phyloP scores from a whole-genome alignment of 2,888 invertebrate species.

The Luperina nickerlii region DNA sequence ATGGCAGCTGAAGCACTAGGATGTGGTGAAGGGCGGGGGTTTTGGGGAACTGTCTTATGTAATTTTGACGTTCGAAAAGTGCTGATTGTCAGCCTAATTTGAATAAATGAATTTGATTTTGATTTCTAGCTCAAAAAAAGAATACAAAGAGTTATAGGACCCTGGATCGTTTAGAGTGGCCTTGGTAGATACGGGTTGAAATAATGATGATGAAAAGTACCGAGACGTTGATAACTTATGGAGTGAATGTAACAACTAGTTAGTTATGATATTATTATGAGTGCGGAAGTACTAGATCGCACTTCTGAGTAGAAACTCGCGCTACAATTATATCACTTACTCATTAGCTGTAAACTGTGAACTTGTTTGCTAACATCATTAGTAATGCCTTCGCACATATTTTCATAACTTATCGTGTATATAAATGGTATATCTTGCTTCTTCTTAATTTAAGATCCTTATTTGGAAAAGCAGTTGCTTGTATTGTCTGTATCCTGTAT shows the following conservation, averaged over 20 bases:
- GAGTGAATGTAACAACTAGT: constrained; percentile 30
- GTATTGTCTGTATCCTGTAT: background rate
- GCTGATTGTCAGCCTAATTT: background rate
- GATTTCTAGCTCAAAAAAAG: background rate
- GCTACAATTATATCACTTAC: constrained; percentile 52
- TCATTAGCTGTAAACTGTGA: constrained; percentile 40
- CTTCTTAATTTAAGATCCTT: too few relatives aligned
- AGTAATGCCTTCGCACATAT: constrained; percentile 7
- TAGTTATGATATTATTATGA: constrained; percentile 64
- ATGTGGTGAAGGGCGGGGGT: background rate
- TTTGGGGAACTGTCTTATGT: background rate
- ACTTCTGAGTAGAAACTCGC: constrained; percentile 57
- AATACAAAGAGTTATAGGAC: background rate
- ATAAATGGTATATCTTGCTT: background rate
- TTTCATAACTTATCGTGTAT: background rate
- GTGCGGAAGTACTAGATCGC: constrained; percentile 72
- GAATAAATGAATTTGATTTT: background rate
- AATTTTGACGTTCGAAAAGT: background rate
- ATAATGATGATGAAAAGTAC: background rate
- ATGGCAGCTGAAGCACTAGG: background rate
- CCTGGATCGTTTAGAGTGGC: background rate
- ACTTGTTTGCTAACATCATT: constrained; percentile 34
- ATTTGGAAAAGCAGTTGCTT: background rate
- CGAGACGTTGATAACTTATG: background rate
- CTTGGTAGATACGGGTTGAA: background rate